A percentile compares a stretch with the other conserved stretches of the same genome.
Conservation (phyloP, 2,797 vertebrate species). For the Phataginus tetradactyla region DNA sequence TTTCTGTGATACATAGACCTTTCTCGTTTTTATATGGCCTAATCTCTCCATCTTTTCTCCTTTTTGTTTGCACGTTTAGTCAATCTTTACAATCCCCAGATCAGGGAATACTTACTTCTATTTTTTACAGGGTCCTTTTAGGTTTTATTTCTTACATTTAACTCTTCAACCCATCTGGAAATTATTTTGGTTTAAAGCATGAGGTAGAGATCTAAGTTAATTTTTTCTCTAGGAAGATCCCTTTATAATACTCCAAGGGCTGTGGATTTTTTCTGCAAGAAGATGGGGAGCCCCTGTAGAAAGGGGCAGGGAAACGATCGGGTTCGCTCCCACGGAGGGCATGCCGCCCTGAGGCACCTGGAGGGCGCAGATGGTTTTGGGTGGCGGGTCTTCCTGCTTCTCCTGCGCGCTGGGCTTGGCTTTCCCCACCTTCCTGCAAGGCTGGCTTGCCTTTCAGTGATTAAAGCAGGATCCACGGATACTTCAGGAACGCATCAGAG, state of each 20-base stretch:
- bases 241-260: constrained; percentile 62
- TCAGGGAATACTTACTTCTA: constrained; percentile 43
- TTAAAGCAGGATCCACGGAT: constrained; percentile 60
- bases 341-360: not conserved
- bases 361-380: not conserved
- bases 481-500: constrained; percentile 65
- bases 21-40: constrained; percentile 28
- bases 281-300: constrained; percentile 3
- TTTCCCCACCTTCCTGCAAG: constrained; percentile 13
- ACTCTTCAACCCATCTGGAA: constrained; percentile 79
- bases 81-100: constrained; percentile 65
- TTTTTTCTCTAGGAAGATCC: constrained; percentile 53
- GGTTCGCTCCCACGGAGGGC: not conserved
- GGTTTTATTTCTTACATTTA: constrained; percentile 73
- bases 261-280: constrained; percentile 73
- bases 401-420: not conserved
- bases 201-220: constrained; percentile 65
- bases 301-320: not conserved
- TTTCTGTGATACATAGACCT: constrained; percentile 41
- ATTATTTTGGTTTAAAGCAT: constrained; percentile 74
- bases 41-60: constrained; percentile 28
- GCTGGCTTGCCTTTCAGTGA: constrained; percentile 56
- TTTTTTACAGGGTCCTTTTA: constrained; percentile 18
- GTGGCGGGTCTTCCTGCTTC: not conserved
- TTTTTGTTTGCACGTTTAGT: constrained; percentile 11